Evolutionary conservation across 1,140 invertebrate genomes (phyloP).

Genomic region (honey bee (Apis mellifera)): Amel_HAv3.1 CM009938.2:12343501-12344000

Average conservation of each 20-base stretch:
- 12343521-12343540: slow-evolving; percentile 31
- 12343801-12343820: background rate
- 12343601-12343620: slow-evolving; percentile 1
- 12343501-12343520: slow-evolving; percentile 9
- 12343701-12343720: background rate
- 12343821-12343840: background rate
- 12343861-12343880: slow-evolving; percentile 33
- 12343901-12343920: slow-evolving; percentile 34
- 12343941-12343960: slow-evolving; percentile 34
- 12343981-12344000: slow-evolving; percentile 36
- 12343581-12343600: slow-evolving; percentile 33
- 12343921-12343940: slow-evolving; percentile 5
- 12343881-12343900: slow-evolving; percentile 44
- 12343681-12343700: slow-evolving; percentile 41
- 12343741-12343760: background rate
- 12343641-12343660: slow-evolving; percentile 35
- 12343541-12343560: slow-evolving; percentile 45
- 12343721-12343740: background rate
- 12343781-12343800: background rate
- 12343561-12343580: slow-evolving; percentile 22
- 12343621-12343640: slow-evolving; percentile 13
- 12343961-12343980: slow-evolving; percentile 2
- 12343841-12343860: slow-evolving; percentile 16
- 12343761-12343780: background rate
- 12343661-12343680: slow-evolving; percentile 24